Conservation (phyloP, 1,140 invertebrate species). For the Wasmannia auropunctata region DNA sequence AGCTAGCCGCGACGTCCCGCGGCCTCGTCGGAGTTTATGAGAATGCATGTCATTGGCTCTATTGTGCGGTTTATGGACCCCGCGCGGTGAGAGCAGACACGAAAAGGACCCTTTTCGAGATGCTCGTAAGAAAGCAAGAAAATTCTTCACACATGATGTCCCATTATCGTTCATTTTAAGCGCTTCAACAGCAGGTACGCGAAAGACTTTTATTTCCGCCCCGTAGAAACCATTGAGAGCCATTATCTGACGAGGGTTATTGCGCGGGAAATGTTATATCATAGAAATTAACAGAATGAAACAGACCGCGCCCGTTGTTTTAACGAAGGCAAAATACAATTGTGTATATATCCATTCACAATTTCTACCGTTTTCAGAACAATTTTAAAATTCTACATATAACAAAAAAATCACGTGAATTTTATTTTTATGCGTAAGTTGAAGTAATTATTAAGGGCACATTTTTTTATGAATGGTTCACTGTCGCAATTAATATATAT, state of each 20-base stretch:
- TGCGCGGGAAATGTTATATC: not conserved
- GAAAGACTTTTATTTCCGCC: constrained; percentile 34
- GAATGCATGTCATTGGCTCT: constrained; percentile 72
- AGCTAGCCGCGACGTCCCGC: constrained; percentile 43
- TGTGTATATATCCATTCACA: not conserved
- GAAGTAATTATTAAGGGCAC: not conserved
- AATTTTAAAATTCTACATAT: not conserved
- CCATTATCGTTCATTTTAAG: constrained; percentile 62
- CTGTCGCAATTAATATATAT: not conserved
- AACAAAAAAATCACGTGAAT: not conserved
- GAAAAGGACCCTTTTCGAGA: constrained; percentile 45
- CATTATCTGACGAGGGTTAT: not conserved
- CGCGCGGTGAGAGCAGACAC: constrained; percentile 27
- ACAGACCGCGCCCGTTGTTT: not conserved
- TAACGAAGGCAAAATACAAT: not conserved
- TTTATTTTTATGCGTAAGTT: not conserved
- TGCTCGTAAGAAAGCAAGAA: constrained; percentile 55
- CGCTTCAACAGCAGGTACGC: constrained; percentile 12
- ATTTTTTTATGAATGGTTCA: not conserved
- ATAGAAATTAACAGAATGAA: constrained; percentile 11
- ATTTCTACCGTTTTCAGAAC: not conserved
- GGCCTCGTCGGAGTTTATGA: constrained; percentile 66
- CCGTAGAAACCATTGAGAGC: not conserved
- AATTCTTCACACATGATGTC: constrained; percentile 63
- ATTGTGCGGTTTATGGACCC: constrained; percentile 63